A percentile compares a stretch with the other conserved stretches of the same genome.
Evolutionary conservation across 1,140 invertebrate species (phyloP).

Genomic region (Drosophila orosa): DNA sequence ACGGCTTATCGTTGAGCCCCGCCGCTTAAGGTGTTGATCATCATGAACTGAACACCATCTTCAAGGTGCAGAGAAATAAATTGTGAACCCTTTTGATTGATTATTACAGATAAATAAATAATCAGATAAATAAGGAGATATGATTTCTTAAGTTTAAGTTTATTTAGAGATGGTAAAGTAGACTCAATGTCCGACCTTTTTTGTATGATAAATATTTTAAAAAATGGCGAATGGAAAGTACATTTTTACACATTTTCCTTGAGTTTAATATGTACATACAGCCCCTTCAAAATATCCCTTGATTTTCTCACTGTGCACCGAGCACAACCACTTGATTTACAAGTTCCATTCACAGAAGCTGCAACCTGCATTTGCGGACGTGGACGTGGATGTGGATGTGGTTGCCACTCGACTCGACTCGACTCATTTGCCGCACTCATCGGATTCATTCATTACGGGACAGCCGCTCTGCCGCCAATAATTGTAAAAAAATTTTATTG

Average conservation of each 20-base stretch:
- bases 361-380: conserved; percentile 18
- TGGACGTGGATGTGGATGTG: conserved; percentile 7
- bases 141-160: too few relatives aligned
- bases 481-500: conserved; percentile 40
- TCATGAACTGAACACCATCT: conserved; percentile 5
- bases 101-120: neutral
- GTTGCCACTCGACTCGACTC: neutral
- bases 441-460: conserved; percentile 36
- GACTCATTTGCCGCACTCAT: conserved; percentile 29
- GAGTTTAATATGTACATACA: neutral
- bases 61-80: neutral
- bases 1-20: conserved; percentile 16
- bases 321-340: conserved; percentile 44
- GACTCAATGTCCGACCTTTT: too few relatives aligned
- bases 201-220: too few relatives aligned
- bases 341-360: conserved; percentile 46
- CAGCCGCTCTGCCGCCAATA: conserved; percentile 38
- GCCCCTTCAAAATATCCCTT: too few relatives aligned
- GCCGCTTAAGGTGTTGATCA: conserved; percentile 30
- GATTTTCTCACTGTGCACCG: neutral
- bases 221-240: too few relatives aligned
- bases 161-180: too few relatives aligned
- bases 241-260: neutral
- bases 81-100: neutral
- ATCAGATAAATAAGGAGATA: too few relatives aligned